These are phyloP conservation scores for Drosophila merina DNA, from an alignment of 2,888 invertebrate species.

Conservation along the genomic window DNA sequence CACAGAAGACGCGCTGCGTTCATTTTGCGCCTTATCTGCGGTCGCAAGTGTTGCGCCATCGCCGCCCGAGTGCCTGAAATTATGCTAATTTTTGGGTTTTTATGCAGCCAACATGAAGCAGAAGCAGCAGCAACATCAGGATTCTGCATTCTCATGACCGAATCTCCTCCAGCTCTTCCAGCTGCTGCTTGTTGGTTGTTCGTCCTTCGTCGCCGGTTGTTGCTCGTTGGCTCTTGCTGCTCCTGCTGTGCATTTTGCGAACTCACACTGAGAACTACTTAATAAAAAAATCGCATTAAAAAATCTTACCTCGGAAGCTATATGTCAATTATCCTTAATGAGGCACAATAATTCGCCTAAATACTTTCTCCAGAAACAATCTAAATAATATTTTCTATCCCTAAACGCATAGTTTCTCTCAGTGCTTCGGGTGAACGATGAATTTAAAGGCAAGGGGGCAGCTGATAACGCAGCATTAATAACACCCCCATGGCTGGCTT, in stretches of 20 bases:
- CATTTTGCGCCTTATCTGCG: constrained; percentile 73
- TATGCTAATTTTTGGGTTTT: constrained; percentile 75
- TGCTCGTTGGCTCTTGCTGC: constrained; percentile 33
- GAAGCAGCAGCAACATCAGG: constrained; percentile 44
- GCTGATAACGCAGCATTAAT: constrained; percentile 70
- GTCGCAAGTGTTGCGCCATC: constrained; percentile 66
- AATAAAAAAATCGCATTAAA: background rate
- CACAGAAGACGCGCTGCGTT: constrained; percentile 56
- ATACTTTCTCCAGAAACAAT: too few relatives aligned
- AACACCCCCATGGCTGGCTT: constrained; percentile 51
- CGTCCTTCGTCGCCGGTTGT: constrained; percentile 28
- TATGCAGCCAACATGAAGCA: constrained; percentile 59
- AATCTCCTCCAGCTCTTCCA: constrained; percentile 32
- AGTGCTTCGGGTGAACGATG: constrained; percentile 27
- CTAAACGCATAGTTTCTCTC: background rate
- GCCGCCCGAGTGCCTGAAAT: constrained; percentile 65
- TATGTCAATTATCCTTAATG: too few relatives aligned
- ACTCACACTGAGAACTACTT: constrained; percentile 13
- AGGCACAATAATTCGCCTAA: too few relatives aligned
- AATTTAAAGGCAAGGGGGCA: constrained; percentile 51
- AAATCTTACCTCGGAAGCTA: background rate
- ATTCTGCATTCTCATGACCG: constrained; percentile 48
- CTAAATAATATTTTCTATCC: too few relatives aligned
- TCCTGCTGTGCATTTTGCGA: constrained; percentile 48
- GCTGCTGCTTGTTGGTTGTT: constrained; percentile 33